These are phyloP conservation scores for Sinohyriopsis cumingii DNA, from an alignment of 2,888 invertebrate genomes.

Conservation along the genomic window DNA sequence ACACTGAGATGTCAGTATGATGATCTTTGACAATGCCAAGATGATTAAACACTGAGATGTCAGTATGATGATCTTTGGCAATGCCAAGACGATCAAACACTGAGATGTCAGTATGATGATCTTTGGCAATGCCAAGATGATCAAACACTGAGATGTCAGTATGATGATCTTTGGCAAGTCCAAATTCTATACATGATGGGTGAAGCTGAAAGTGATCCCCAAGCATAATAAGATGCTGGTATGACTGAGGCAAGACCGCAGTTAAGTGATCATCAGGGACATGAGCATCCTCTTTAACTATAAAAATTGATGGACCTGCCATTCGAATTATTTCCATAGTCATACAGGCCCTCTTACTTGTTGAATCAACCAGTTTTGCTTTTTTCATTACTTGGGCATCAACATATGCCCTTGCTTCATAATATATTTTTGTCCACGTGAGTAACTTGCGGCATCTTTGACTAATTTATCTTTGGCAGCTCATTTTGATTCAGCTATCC, in stretches of 20 bases:
- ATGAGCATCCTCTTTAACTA: conserved; percentile 83
- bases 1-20: conserved; percentile 83
- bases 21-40: too few relatives aligned
- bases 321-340: conserved; percentile 47
- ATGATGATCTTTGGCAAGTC: conserved; percentile 76
- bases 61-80: too few relatives aligned
- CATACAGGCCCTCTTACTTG: conserved; percentile 65
- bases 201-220: conserved; percentile 87
- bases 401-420: conserved; percentile 33
- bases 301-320: conserved; percentile 68
- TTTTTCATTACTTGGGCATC: conserved; percentile 44
- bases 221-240: conserved; percentile 62
- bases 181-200: conserved; percentile 81
- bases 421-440: conserved; percentile 15
- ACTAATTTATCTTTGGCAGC: conserved; percentile 21
- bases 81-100: too few relatives aligned
- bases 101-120: too few relatives aligned
- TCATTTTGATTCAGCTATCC: conserved; percentile 49
- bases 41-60: too few relatives aligned
- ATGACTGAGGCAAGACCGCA: conserved; percentile 27
- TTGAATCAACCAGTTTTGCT: conserved; percentile 59
- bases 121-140: too few relatives aligned
- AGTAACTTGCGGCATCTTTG: conserved; percentile 24
- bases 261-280: conserved; percentile 48
- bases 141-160: too few relatives aligned